Base-by-base conservation (phyloP, 2,113 vertebrate species). In the Lophotis ruficrista region DNA sequence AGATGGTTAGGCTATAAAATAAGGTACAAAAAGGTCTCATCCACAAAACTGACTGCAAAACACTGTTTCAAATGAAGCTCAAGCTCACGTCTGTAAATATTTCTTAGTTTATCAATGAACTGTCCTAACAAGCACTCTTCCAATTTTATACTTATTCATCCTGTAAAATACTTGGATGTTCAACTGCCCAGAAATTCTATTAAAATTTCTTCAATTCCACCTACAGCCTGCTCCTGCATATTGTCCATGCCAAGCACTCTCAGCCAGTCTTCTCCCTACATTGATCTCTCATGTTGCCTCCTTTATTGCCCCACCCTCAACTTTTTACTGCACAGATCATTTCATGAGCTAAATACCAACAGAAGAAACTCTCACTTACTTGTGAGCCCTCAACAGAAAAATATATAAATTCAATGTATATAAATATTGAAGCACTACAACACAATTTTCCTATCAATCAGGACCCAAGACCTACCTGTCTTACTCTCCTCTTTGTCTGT, bases 401-500 rank as follows among this genome's bases (percentile, higher is more conserved):
- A 58, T 14, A 0, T 3, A 47, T 13, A 10, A 43, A 41, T 51
- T 70, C n/a, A 71, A 15, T 22, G 51, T 6, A n/a, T 14, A 43
- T 20, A 61, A 27, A 54, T n/a, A 94, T 0, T 18, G 45, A 61
- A 69, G 37, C 28, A 69, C 18, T 57, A 2, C 6, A 61, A 61
- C 19, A 64, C 25, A 76, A 82, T 70, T 72, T 58, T 45, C 48
- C 51, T 27, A 38, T 7, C 64, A 90, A 16, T 31, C 61, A 14
- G 5, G 23, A 54, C 21, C 51, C 56, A 56, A 68, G 33, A 56
- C 94, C 85, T 95, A 98, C 98, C 97, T 25, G 93, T 58, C 0
- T 10, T 75, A 25, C 8, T 86, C 10, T 98, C 97, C 17, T 98
- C 97, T 0, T 97, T 98, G 38, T 98, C 97, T 2, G 99, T 99